Evolutionary conservation across 2,888 invertebrate genomes (phyloP), one percentile per base, ranked within the genome.

Genomic region (Didymodactylos carnosus): DNA sequence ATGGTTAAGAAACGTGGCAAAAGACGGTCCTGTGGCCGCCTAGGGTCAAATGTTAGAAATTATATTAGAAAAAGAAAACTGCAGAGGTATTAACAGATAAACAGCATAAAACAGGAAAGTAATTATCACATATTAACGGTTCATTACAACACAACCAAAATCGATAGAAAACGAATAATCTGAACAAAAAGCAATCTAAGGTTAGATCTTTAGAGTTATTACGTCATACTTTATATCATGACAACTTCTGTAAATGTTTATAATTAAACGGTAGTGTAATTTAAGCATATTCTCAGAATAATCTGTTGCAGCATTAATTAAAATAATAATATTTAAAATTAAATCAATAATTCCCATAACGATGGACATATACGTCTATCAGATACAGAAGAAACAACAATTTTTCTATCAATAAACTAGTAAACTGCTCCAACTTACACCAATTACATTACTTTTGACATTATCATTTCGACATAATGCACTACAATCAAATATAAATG

Each of bases 321-420:
- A 73, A 70, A 70, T 70, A 53, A 75, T 75, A 87, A 88, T 80
- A 85, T 83, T 78, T 89, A 85, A 80, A 88, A 87, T 3, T 88
- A 86, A 13, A 90, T 89, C 69, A 94, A 84, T 40, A 94, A 84
- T 81, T 93, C 91, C 79, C 94, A 85, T 79, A 94, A 89, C 79
- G 91, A 91, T 2, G 94, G 94, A 79, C 91, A 89, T 92, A 89
- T 92, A 94, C 92, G 94, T 92, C 84, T 84, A 76, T 10, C 78
- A 77, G 76, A 70, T 70, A 73, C 43, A 75, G 41, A 10, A 16
- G 53, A 25, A 16, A 51, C 23, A 29, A 70, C 76, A 69, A 49
- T 70, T 27, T 72, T 75, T 10, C 5, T 40, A n/a, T n/a, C n/a
- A n/a, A 72, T 41, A 35, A 62, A 16, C 16, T 29, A 27, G 25